A percentile compares a stretch with the other conserved stretches of the same genome.
phyloP scores from a whole-genome alignment of 2,113 vertebrate genomes.

The Atractosteus spatula region DNA sequence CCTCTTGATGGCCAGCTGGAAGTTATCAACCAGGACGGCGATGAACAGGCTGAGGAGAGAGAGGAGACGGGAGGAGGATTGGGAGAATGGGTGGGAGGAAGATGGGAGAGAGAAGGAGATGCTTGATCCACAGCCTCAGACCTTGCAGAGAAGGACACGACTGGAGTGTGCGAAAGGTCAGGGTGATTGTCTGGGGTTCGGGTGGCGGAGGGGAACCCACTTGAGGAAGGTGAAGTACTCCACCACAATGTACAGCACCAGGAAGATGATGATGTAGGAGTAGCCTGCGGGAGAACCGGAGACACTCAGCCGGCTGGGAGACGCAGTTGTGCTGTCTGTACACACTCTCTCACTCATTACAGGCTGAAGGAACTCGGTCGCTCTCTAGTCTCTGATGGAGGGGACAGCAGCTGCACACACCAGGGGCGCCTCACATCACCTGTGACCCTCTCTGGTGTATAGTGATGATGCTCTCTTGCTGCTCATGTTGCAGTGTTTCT shows the following conservation, averaged over 20 bases:
- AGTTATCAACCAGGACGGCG: constrained; percentile 56
- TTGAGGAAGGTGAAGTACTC: constrained; percentile 61
- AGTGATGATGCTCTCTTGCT: too few species aligned
- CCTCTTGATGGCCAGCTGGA: constrained; percentile 15
- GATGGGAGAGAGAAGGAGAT: background rate
- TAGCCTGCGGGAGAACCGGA: constrained; percentile 24
- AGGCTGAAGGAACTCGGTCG: too few species aligned
- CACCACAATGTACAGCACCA: constrained; percentile 56
- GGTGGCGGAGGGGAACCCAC: constrained; percentile 35
- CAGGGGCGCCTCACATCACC: too few species aligned
- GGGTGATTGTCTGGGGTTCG: background rate
- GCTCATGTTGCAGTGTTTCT: too few species aligned
- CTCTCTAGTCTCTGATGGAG: too few species aligned
- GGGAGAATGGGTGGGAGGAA: too few species aligned
- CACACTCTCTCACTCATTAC: too few species aligned
- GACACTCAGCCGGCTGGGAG: background rate
- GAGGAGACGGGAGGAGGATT: too few species aligned
- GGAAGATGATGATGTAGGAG: constrained; percentile 56
- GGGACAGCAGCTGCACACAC: too few species aligned
- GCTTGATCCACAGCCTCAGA: background rate
- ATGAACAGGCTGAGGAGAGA: constrained; percentile 47
- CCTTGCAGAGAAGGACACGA: background rate
- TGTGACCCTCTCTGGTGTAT: too few species aligned
- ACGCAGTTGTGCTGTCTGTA: too few species aligned
- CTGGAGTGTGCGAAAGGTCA: background rate